A percentile compares a stretch with the other conserved stretches of the same genome.
These are phyloP conservation scores for Thalpophila matura DNA, from an alignment of 2,888 invertebrate species.

Conservation along the genomic window DNA sequence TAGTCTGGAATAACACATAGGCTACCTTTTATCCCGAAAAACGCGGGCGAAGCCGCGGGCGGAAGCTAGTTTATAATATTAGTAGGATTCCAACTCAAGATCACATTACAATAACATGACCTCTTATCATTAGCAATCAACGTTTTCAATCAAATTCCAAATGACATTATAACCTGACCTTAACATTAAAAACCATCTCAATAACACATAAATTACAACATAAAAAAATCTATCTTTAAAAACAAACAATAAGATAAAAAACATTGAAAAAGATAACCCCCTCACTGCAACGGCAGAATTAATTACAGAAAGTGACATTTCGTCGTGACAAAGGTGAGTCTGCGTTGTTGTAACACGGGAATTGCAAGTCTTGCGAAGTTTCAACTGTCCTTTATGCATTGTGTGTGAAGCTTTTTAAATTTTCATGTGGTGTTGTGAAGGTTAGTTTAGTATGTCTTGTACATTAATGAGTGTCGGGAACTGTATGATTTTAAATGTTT, in stretches of 20 bases:
- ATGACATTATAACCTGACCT: not conserved
- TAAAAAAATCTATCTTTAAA: not conserved
- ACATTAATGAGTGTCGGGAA: no score
- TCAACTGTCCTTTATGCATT: constrained; percentile 35
- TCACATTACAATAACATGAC: no score
- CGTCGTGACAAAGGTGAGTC: constrained; percentile 40
- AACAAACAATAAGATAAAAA: constrained; percentile 12
- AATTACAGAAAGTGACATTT: constrained; percentile 45
- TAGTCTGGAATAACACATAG: no score
- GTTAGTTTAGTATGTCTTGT: not conserved
- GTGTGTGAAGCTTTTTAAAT: constrained; percentile 31
- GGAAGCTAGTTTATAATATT: no score
- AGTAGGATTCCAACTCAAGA: no score
- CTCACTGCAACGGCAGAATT: constrained; percentile 30
- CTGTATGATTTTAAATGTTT: no score
- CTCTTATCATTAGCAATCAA: no score
- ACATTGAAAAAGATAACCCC: constrained; percentile 3
- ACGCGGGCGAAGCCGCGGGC: no score
- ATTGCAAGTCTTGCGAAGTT: constrained; percentile 15
- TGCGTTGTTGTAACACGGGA: constrained; percentile 18
- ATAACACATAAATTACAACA: not conserved
- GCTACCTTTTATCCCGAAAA: no score
- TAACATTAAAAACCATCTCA: not conserved
- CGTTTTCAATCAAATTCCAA: not conserved
- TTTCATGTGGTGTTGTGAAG: constrained; percentile 12